Evolutionary conservation across 92 coral and sea anemone genomes (phyloP).

Genomic region (Virgularia gustaviana): DNA sequence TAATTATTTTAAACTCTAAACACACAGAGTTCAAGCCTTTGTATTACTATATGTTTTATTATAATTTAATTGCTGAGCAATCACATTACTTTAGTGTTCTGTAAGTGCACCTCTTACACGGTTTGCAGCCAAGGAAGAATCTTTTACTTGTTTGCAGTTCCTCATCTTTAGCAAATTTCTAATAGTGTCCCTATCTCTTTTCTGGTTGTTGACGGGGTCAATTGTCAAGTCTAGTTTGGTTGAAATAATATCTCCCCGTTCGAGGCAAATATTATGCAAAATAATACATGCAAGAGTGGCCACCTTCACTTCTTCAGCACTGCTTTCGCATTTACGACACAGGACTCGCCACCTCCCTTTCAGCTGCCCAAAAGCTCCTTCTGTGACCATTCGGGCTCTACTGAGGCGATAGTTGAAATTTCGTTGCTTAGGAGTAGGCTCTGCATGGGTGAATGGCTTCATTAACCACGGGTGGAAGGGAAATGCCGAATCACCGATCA

Average conservation of each 20-base stretch:
- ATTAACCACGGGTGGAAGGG: conserved; percentile 11
- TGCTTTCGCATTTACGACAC: conserved; percentile 14
- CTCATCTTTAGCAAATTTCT: conserved; percentile 14
- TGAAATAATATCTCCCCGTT: conserved; percentile 4
- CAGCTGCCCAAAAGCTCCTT: neutral
- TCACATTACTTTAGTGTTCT: no score
- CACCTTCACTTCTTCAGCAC: conserved; percentile 3
- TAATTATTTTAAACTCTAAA: no score
- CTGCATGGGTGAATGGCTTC: conserved; percentile 10
- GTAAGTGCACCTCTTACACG: conserved; percentile 5
- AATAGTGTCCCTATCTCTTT: conserved; percentile 11
- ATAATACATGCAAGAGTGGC: conserved; percentile 13
- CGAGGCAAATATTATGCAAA: no score
- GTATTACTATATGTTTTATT: no score
- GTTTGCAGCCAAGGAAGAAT: conserved; percentile 12
- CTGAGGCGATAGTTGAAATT: conserved; percentile 19
- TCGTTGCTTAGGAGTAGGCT: conserved; percentile 1
- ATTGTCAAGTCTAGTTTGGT: conserved; percentile 18
- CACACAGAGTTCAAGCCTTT: no score
- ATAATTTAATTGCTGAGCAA: no score
- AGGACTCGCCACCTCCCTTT: conserved; percentile 6
- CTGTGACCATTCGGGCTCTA: neutral
- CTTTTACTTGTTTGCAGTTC: conserved; percentile 22
- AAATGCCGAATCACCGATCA: conserved; percentile 13
- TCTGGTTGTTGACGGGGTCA: conserved; percentile 23